phyloP scores from a whole-genome alignment of 2,888 invertebrate genomes.

The Microplitis manilae region DNA sequence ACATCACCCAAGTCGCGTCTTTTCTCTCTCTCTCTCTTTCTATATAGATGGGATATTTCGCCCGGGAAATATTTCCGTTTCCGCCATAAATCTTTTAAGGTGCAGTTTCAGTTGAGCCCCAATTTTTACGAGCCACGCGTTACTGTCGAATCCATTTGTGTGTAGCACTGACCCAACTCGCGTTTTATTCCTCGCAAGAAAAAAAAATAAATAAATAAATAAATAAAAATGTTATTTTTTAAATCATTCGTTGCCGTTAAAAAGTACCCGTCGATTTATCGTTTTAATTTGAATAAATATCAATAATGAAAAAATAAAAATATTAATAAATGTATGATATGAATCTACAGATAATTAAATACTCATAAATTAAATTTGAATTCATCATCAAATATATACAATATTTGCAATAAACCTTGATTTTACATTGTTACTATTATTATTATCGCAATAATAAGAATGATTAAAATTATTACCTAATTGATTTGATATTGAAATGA shows the following conservation, averaged over 20 bases:
- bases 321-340: no score
- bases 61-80: constrained; percentile 64
- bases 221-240: neutral
- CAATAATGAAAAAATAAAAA: neutral
- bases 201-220: neutral
- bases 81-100: constrained; percentile 64
- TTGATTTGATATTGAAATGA: neutral
- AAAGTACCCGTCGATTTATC: neutral
- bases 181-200: neutral
- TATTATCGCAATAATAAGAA: no score
- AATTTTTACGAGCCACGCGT: constrained; percentile 57
- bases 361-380: no score
- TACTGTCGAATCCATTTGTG: constrained; percentile 59
- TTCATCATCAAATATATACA: no score
- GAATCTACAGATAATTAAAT: no score
- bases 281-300: neutral
- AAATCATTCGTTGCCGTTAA: neutral
- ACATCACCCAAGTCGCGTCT: constrained; percentile 39
- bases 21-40: neutral
- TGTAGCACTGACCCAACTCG: constrained; percentile 36
- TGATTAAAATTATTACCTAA: no score
- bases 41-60: constrained; percentile 58
- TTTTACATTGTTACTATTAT: no score
- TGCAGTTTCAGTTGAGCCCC: constrained; percentile 55
- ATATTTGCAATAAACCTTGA: no score